Evolutionary conservation across 1,140 invertebrate species (phyloP).

Genomic region (Pseudomyrmex dendroicus): DNA sequence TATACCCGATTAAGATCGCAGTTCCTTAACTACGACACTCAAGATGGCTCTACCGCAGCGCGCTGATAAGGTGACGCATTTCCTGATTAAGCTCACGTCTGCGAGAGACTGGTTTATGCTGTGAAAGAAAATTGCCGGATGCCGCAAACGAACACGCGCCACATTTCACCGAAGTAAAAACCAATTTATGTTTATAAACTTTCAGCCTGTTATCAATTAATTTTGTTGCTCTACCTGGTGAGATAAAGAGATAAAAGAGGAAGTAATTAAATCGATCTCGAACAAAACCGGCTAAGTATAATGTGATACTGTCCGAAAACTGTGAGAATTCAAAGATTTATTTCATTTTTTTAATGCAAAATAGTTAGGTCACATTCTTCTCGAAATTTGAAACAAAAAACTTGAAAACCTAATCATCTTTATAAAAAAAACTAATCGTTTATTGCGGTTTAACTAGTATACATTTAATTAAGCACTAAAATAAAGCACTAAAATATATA

Average conservation of each 20-base stretch:
- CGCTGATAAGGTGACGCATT: slow-evolving; percentile 41
- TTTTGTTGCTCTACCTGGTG: neutral
- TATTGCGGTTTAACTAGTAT: neutral
- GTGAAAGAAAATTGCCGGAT: slow-evolving; percentile 5
- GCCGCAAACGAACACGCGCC: neutral
- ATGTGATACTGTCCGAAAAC: neutral
- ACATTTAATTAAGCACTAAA: no score
- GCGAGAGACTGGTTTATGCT: slow-evolving; percentile 34
- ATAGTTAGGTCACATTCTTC: neutral
- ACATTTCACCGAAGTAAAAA: neutral
- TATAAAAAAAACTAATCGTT: no score
- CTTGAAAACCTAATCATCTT: neutral
- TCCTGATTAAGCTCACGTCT: slow-evolving; percentile 39
- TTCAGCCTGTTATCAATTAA: neutral
- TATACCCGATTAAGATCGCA: slow-evolving; percentile 66
- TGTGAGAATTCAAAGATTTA: neutral
- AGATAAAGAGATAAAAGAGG: neutral
- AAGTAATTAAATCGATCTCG: neutral
- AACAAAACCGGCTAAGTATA: neutral
- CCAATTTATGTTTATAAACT: neutral
- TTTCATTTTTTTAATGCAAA: neutral
- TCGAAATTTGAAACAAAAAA: slow-evolving; percentile 9
- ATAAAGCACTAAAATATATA: neutral
- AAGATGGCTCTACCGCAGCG: slow-evolving; percentile 4
- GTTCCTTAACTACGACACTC: slow-evolving; percentile 22